phyloP scores from a whole-genome alignment of 2,888 invertebrate species.

The Tetramorium bicarinatum region DNA sequence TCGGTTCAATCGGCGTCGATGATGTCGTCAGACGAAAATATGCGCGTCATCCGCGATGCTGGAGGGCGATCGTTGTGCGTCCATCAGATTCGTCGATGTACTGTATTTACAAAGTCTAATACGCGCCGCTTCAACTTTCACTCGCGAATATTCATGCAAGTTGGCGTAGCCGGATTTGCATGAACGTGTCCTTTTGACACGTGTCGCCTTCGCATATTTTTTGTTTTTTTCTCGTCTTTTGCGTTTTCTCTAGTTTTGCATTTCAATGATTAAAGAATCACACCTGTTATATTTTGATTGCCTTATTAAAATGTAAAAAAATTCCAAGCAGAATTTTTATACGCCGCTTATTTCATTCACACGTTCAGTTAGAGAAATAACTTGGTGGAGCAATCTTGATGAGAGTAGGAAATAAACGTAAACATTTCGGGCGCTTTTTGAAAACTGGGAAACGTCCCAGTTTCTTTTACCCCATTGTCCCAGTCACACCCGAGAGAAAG shows the following conservation, averaged over 20 bases:
- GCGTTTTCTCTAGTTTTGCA: background rate
- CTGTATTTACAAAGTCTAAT: background rate
- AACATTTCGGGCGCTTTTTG: background rate
- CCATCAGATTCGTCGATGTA: constrained; percentile 23
- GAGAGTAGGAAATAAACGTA: background rate
- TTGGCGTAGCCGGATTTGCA: background rate
- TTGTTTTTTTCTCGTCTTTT: no score
- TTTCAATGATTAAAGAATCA: background rate
- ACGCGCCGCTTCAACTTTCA: constrained; percentile 34
- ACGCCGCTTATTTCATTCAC: background rate
- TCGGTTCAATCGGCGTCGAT: constrained; percentile 36
- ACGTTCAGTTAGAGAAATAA: background rate
- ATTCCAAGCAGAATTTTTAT: background rate
- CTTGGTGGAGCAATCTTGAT: background rate
- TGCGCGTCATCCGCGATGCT: constrained; percentile 32
- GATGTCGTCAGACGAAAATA: constrained; percentile 26
- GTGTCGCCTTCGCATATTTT: background rate
- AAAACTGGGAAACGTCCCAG: background rate
- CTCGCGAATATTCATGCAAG: background rate
- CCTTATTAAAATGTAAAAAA: constrained; percentile 9
- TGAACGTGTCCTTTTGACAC: constrained; percentile 5
- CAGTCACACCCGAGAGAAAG: background rate
- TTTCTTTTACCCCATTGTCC: background rate
- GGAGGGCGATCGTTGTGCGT: background rate
- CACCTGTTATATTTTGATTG: background rate